Base-by-base conservation (phyloP, 1,140 invertebrate species). In the Drosophila pseudoobscura region DNA sequence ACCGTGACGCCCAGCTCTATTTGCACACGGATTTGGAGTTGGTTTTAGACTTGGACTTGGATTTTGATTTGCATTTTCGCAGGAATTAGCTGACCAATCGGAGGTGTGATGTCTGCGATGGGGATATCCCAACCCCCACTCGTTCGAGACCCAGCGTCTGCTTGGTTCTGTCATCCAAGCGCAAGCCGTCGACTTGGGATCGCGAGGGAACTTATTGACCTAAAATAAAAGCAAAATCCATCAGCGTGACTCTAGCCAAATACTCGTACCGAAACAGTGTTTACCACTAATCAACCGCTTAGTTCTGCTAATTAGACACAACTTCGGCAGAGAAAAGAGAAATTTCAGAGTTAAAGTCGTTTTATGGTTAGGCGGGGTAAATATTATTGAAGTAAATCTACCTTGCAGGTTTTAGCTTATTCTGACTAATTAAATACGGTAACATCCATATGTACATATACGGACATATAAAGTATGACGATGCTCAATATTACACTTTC, bases 31-130 rank as follows among this genome's bases (percentile, higher is more conserved):
- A 59, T 51, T 69, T 8, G 29, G 50, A 31, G 45, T 69, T 41
- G 62, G 63, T 29, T 29, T 64, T 61, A 2, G 6, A 45, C 63
- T 50, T 17, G 35, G 31, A 26, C 49, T 52, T 50, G 45, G 39
- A 57, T 50, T 69, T 31, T n/a, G 63, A 70, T 71, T 71, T 71
- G 31, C 68, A 71, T 71, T 57, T 22, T 44, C 65, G 55, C 68
- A 74, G 65, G 60, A 65, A 65, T 75, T 75, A 65, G 70, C 71
- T 53, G 70, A 17, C 71, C 71, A 58, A 58, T 64, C 63, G 54
- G 70, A 52, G 63, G 59, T 45, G 71, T 57, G 58, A 55, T 46
- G 17, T 24, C 46, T 56, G 35, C 11, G 35, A 39, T 39, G 35
- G 3, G 11, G 4, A 13, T 13, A 1, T 4, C 11, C 3, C 5